Percentiles rank a stretch among this genome's conserved stretches.
phyloP scores from a whole-genome alignment of 2,113 vertebrate genomes.

The Neotoma lepida region DNA sequence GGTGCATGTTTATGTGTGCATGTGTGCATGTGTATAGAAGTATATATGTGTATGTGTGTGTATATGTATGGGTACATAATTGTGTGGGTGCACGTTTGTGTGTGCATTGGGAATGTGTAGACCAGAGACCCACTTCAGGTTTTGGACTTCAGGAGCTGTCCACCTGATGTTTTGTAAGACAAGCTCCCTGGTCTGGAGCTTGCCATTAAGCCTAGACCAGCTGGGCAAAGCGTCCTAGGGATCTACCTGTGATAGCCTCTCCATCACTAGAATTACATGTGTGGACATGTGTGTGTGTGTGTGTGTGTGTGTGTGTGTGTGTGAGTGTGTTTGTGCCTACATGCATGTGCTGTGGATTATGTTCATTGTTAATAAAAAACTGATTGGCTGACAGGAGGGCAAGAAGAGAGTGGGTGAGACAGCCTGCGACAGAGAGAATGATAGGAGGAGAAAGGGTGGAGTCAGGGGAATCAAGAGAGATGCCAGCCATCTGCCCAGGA shows the following conservation, averaged over 20 bases:
- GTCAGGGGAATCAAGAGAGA: too few relatives aligned
- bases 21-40: background rate
- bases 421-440: too few relatives aligned
- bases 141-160: background rate
- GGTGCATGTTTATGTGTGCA: background rate
- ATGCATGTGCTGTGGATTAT: background rate
- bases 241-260: background rate
- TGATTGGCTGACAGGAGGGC: too few relatives aligned
- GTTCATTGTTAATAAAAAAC: too few relatives aligned
- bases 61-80: background rate
- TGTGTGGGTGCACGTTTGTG: background rate
- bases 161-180: background rate
- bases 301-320: background rate
- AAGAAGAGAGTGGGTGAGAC: too few relatives aligned
- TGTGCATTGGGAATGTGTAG: background rate
- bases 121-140: background rate
- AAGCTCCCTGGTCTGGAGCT: background rate
- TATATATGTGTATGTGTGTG: background rate
- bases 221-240: background rate
- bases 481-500: too few relatives aligned
- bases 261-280: background rate
- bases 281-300: background rate
- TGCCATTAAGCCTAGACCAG: background rate
- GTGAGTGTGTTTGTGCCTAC: background rate
- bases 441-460: too few relatives aligned